A percentile compares a stretch with the other conserved stretches of the same genome.
Evolutionary conservation across 2,888 invertebrate species (phyloP).

Genomic region (Pyrrhia umbra): DNA sequence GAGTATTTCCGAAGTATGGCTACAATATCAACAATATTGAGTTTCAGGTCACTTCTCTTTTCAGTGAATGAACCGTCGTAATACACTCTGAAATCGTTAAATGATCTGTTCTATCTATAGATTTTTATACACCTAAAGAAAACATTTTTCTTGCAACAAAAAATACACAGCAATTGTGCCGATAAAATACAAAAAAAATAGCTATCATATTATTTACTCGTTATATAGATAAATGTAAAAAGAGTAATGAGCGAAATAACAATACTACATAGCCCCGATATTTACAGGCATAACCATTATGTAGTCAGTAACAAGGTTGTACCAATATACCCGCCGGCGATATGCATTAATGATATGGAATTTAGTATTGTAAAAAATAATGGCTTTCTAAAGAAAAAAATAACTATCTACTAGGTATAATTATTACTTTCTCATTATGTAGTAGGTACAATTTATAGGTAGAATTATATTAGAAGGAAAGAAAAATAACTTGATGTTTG

Average conservation of each 20-base stretch:
- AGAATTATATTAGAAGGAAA: too few species aligned
- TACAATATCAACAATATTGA: too few species aligned
- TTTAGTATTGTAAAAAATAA: slow-evolving; percentile 34
- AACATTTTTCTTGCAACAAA: too few species aligned
- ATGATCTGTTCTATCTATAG: too few species aligned
- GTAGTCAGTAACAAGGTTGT: slow-evolving; percentile 42
- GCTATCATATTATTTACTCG: neutral
- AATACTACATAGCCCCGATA: slow-evolving; percentile 6
- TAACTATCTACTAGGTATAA: too few species aligned
- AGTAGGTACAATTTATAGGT: too few species aligned
- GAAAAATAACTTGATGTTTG: too few species aligned
- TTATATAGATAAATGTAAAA: neutral
- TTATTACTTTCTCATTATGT: neutral
- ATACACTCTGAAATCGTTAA: too few species aligned
- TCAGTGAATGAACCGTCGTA: too few species aligned
- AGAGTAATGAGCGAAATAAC: slow-evolving; percentile 19
- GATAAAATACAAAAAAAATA: neutral
- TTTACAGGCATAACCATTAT: slow-evolving; percentile 22
- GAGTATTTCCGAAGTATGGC: too few species aligned
- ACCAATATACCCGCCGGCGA: slow-evolving; percentile 21
- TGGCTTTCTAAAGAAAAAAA: neutral
- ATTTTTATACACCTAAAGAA: too few species aligned
- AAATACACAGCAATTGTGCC: neutral
- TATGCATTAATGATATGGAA: slow-evolving; percentile 44
- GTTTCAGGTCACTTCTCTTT: too few species aligned